Evolutionary conservation across 2,888 invertebrate genomes (phyloP).

Genomic region (Sphaeridia pumilis): DNA sequence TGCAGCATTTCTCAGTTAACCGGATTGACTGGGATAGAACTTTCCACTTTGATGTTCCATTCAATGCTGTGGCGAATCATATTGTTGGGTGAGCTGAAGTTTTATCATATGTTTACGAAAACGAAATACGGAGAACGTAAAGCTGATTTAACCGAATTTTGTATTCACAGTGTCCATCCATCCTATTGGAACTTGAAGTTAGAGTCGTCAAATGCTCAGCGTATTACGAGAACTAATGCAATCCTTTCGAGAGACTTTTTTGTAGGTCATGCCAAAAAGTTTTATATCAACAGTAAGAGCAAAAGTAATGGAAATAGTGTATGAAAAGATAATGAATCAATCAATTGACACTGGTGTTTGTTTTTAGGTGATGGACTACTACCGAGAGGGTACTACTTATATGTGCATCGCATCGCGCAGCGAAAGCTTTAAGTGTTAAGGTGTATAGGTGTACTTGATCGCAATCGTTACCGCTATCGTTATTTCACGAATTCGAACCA

Average conservation of each 20-base stretch:
- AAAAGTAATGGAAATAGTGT: no score
- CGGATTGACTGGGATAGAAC: slow-evolving; percentile 21
- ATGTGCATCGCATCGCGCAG: slow-evolving; percentile 22
- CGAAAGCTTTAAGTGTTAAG: no score
- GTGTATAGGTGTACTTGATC: no score
- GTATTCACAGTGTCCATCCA: slow-evolving; percentile 22
- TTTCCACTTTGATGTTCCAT: slow-evolving; percentile 30
- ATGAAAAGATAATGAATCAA: no score
- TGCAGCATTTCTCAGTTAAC: slow-evolving; percentile 19
- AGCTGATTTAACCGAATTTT: slow-evolving; percentile 2
- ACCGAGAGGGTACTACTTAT: slow-evolving; percentile 23
- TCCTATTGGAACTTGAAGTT: slow-evolving; percentile 24
- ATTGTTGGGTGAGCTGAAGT: slow-evolving; percentile 10
- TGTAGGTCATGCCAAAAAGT: slow-evolving; percentile 20
- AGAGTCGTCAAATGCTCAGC: slow-evolving; percentile 15
- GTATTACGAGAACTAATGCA: slow-evolving; percentile 16
- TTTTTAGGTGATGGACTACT: slow-evolving; percentile 17
- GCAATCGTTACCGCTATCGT: no score
- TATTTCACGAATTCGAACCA: no score
- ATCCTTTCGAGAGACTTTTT: slow-evolving; percentile 23
- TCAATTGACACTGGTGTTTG: no score
- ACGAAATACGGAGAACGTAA: not conserved
- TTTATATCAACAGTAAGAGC: slow-evolving; percentile 16
- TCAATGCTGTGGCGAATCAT: slow-evolving; percentile 13
- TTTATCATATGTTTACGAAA: no score